Evolutionary conservation across 2,113 vertebrate species (phyloP).

Genomic region (Alligator mississippiensis): DNA sequence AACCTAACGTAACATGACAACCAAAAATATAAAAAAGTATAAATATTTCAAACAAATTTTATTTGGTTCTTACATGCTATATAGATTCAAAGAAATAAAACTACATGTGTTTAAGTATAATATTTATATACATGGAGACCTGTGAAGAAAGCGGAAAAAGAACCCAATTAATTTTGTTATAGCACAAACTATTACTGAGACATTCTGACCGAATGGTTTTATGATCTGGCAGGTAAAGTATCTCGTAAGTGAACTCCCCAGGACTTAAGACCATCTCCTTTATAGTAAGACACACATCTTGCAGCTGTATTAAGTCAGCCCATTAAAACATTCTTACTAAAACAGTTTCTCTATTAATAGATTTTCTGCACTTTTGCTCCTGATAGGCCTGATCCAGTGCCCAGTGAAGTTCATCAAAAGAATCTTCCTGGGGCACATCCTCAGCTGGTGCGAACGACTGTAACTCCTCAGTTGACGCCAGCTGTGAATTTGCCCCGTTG

Average conservation of each 20-base stretch:
- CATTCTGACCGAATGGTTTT: conserved; percentile 51
- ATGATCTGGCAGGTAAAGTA: conserved; percentile 44
- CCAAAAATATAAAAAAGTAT: conserved; percentile 55
- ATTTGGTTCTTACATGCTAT: conserved; percentile 83
- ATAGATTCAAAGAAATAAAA: conserved; percentile 78
- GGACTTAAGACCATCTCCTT: conserved; percentile 59
- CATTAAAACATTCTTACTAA: conserved; percentile 28
- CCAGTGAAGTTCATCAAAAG: background rate
- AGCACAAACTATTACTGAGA: conserved; percentile 63
- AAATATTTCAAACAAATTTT: conserved; percentile 77
- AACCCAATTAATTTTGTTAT: conserved; percentile 62
- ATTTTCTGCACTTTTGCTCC: conserved; percentile 39
- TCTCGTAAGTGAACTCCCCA: conserved; percentile 36
- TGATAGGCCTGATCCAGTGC: background rate
- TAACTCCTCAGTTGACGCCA: background rate
- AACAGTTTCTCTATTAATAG: conserved; percentile 10
- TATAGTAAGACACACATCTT: conserved; percentile 69
- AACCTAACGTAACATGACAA: conserved; percentile 15
- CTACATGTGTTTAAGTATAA: conserved; percentile 74
- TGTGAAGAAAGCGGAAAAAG: conserved; percentile 63
- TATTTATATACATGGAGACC: conserved; percentile 79
- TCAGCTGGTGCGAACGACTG: background rate
- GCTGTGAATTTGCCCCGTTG: background rate
- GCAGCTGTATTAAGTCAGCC: conserved; percentile 24
- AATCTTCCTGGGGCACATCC: background rate